Evolutionary conservation across 64 coral and sea anemone genomes (phyloP).

Genomic region (Dendrophyllia cribrosa): DNA sequence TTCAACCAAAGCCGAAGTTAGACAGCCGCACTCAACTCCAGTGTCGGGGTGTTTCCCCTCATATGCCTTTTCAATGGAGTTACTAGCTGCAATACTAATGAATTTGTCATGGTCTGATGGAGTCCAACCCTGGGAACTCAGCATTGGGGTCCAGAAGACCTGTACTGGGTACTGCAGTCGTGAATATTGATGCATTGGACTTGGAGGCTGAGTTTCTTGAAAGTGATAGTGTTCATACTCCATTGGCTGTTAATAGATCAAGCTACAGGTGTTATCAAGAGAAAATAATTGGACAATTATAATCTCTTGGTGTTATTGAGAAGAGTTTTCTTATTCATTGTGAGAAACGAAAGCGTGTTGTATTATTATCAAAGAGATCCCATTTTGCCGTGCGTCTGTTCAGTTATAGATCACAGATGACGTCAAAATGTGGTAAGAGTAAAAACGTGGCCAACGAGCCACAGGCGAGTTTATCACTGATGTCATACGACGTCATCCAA

Average conservation of each 20-base stretch:
- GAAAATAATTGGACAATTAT: too few species aligned
- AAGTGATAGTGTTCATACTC: not conserved
- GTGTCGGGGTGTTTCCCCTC: not conserved
- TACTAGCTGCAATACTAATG: not conserved
- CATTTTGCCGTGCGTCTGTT: too few species aligned
- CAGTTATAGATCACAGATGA: too few species aligned
- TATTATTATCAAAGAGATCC: too few species aligned
- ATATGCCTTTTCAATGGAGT: not conserved
- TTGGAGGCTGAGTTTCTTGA: not conserved
- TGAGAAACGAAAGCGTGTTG: too few species aligned
- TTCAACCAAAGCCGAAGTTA: conserved; percentile 3
- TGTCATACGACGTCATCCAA: too few species aligned
- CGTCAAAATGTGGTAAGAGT: too few species aligned
- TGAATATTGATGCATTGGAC: not conserved
- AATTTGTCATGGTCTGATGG: not conserved
- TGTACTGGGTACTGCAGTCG: not conserved
- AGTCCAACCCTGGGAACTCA: not conserved
- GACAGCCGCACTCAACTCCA: not conserved
- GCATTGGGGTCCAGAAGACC: not conserved
- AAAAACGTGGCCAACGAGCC: too few species aligned
- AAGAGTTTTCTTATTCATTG: too few species aligned
- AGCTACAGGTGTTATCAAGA: not conserved
- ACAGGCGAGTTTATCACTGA: too few species aligned
- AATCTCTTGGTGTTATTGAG: too few species aligned
- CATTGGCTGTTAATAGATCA: not conserved